phyloP scores from a whole-genome alignment of 1,140 invertebrate genomes.

The Chionoecetes opilio region DNA sequence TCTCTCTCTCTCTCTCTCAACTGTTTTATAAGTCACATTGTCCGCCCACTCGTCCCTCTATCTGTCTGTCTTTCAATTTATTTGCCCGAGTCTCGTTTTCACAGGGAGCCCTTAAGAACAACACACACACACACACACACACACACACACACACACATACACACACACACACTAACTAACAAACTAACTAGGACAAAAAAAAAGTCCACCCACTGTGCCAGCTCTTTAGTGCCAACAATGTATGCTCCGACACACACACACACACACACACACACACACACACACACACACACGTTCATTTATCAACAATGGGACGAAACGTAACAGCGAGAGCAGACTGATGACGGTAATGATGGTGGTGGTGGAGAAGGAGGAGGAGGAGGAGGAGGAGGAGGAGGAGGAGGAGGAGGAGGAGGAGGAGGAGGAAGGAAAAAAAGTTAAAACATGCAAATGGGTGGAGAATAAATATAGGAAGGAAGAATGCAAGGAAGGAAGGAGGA shows the following conservation, averaged over 20 bases:
- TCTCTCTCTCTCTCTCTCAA: background rate
- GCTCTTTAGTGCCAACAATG: slow-evolving; percentile 20
- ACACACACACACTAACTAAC: background rate
- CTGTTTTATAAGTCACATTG: too few species aligned
- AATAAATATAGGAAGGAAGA: slow-evolving; percentile 21
- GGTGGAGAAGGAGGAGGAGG: background rate
- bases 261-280: slow-evolving; percentile 57
- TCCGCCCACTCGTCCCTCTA: background rate
- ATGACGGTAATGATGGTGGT: background rate
- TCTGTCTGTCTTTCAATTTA: background rate
- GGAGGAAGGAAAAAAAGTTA: background rate
- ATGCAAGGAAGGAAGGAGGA: background rate
- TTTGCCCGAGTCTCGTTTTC: background rate
- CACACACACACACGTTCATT: slow-evolving; percentile 18
- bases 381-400: background rate
- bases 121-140: background rate
- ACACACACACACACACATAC: slow-evolving; percentile 1
- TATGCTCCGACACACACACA: slow-evolving; percentile 22
- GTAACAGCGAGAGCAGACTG: background rate
- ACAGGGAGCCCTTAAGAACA: too few species aligned
- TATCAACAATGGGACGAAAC: background rate
- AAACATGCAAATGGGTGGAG: background rate
- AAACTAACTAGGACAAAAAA: too few species aligned
- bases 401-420: background rate
- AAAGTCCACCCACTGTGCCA: background rate